A percentile compares a stretch with the other conserved stretches of the same genome.
Conservation (phyloP, 2,113 vertebrate genomes). For the Tychaedon coryphoeus region DNA sequence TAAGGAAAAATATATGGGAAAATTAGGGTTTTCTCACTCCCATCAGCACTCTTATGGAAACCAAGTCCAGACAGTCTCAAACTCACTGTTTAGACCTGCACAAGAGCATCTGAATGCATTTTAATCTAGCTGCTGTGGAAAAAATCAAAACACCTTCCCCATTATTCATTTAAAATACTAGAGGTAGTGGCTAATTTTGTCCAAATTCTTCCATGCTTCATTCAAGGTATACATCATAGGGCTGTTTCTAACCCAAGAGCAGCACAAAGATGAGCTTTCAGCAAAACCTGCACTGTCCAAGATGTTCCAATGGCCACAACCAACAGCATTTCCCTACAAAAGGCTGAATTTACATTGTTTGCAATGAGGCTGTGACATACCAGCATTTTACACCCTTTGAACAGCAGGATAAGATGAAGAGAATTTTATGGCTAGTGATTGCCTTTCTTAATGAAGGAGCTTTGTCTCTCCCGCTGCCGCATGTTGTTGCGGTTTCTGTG, state of each 20-base stretch:
- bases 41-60: not conserved
- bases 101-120: not conserved
- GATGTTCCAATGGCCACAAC: not conserved
- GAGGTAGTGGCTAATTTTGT: not conserved
- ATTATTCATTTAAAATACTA: not conserved
- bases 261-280: not conserved
- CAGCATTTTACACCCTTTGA: not conserved
- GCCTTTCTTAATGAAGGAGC: slow-evolving; percentile 27
- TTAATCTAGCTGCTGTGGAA: not conserved
- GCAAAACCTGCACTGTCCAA: not conserved
- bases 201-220: not conserved
- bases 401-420: not conserved
- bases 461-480: not conserved
- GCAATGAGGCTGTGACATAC: not conserved
- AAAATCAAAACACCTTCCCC: not conserved
- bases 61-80: not conserved
- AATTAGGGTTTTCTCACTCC: not conserved
- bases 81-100: not conserved
- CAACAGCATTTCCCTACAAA: not conserved
- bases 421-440: not conserved
- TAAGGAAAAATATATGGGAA: not conserved
- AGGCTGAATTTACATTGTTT: not conserved
- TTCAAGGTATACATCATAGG: not conserved
- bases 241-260: not conserved
- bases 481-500: slow-evolving; percentile 56